These are phyloP conservation scores for Melieria crassipennis DNA, from an alignment of 2,888 invertebrate genomes.

Conservation along the genomic window DNA sequence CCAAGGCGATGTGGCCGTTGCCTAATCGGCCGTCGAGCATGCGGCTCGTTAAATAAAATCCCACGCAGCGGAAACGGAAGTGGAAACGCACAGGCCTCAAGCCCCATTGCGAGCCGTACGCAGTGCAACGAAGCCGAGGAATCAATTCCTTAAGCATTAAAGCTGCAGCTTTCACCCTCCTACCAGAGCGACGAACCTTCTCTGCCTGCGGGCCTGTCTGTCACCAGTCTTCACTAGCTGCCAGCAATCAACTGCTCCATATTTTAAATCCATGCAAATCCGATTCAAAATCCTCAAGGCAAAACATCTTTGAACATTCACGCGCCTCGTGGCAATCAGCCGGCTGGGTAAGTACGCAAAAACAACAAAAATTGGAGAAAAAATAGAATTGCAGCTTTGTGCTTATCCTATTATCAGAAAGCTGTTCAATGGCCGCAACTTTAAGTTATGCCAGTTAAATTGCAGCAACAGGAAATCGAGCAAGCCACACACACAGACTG, in stretches of 20 bases:
- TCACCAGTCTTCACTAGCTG: not conserved
- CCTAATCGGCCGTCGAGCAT: not conserved
- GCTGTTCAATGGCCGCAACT: too few relatives aligned
- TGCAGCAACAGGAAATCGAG: too few relatives aligned
- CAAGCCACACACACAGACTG: too few relatives aligned
- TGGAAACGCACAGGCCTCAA: slow-evolving; percentile 2
- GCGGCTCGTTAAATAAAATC: slow-evolving; percentile 33
- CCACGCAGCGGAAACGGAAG: slow-evolving; percentile 35
- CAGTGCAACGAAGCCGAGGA: not conserved
- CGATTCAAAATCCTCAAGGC: slow-evolving; percentile 32
- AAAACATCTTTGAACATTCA: slow-evolving; percentile 15
- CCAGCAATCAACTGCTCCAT: not conserved
- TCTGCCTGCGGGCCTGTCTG: not conserved
- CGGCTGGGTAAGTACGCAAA: too few relatives aligned
- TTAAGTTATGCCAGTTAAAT: too few relatives aligned
- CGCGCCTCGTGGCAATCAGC: too few relatives aligned
- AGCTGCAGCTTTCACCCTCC: not conserved
- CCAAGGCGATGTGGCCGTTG: too few relatives aligned
- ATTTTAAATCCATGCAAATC: slow-evolving; percentile 38
- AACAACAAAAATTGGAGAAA: too few relatives aligned
- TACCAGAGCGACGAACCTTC: not conserved
- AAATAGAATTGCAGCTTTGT: too few relatives aligned
- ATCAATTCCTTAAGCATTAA: not conserved
- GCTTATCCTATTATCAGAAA: too few relatives aligned
- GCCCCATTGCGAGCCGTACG: not conserved